Conservation (phyloP, 1,140 invertebrate genomes). For the Reticulitermes speratus region DNA sequence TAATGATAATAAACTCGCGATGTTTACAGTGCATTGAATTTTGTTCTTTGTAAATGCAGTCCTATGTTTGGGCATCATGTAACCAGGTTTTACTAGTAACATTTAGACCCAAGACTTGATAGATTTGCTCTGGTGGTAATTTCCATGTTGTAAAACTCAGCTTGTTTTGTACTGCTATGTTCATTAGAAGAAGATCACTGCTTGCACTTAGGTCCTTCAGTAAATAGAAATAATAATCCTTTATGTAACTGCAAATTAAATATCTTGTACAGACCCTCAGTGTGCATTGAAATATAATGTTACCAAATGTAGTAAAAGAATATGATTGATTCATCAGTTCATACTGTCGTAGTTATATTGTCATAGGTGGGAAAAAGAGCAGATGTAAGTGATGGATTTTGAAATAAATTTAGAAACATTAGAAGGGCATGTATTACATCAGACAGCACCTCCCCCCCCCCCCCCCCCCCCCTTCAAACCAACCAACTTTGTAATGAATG, state of each 20-base stretch:
- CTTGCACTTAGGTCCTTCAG: background rate
- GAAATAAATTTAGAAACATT: background rate
- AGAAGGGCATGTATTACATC: background rate
- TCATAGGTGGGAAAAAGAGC: background rate
- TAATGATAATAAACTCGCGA: background rate
- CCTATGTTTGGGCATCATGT: background rate
- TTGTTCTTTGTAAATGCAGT: background rate
- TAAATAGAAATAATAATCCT: background rate
- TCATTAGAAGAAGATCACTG: background rate
- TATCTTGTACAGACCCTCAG: background rate
- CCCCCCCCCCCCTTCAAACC: too few relatives aligned
- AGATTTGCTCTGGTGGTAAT: background rate
- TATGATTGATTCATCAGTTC: background rate
- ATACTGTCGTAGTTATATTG: background rate
- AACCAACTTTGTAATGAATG: too few relatives aligned
- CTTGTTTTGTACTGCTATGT: background rate
- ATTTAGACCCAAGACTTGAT: background rate
- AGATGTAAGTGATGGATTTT: conserved; percentile 17
- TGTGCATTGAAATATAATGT: background rate
- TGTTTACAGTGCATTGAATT: background rate
- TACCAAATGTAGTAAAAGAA: background rate
- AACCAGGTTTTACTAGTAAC: background rate
- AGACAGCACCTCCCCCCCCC: background rate
- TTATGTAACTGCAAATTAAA: background rate
- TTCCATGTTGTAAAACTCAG: conserved; percentile 2